Evolutionary conservation across 2,888 invertebrate genomes (phyloP).

Genomic region (Anthophora plumipes): DNA sequence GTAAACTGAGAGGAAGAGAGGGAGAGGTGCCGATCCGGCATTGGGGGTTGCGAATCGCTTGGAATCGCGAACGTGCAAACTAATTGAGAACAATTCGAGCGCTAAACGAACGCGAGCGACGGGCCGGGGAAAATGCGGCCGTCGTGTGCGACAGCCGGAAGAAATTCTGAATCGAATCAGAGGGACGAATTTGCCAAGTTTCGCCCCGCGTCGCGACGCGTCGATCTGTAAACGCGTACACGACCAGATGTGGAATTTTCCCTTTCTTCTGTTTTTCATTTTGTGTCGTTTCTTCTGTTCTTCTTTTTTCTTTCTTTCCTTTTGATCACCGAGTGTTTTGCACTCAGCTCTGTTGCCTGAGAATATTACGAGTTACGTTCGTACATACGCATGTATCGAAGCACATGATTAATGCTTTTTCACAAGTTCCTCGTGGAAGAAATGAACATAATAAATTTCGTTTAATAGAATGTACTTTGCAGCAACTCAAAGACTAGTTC

Average conservation of each 20-base stretch:
- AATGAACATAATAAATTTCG: too few relatives aligned
- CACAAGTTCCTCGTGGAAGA: too few relatives aligned
- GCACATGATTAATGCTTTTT: too few relatives aligned
- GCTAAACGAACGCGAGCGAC: constrained; percentile 68
- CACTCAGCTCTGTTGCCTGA: too few relatives aligned
- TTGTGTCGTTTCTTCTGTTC: not conserved
- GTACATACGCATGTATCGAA: too few relatives aligned
- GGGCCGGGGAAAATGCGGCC: constrained; percentile 59
- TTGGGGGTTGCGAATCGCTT: constrained; percentile 13
- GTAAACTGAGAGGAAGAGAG: too few relatives aligned
- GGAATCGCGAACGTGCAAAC: constrained; percentile 49
- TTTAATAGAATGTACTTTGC: too few relatives aligned
- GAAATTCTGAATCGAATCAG: constrained; percentile 68
- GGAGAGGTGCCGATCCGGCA: too few relatives aligned
- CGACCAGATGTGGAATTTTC: not conserved
- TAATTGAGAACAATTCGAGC: constrained; percentile 73
- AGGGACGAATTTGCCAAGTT: constrained; percentile 48
- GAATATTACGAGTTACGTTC: too few relatives aligned
- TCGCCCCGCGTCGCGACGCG: constrained; percentile 41
- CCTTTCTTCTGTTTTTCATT: not conserved
- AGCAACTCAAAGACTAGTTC: too few relatives aligned
- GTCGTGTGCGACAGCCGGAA: constrained; percentile 68
- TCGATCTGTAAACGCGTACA: constrained; percentile 29
- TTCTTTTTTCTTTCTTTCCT: not conserved
- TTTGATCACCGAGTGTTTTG: not conserved